Evolutionary conservation across 2,113 vertebrate genomes (phyloP).

Genomic region (Bubo scandiacus): DNA sequence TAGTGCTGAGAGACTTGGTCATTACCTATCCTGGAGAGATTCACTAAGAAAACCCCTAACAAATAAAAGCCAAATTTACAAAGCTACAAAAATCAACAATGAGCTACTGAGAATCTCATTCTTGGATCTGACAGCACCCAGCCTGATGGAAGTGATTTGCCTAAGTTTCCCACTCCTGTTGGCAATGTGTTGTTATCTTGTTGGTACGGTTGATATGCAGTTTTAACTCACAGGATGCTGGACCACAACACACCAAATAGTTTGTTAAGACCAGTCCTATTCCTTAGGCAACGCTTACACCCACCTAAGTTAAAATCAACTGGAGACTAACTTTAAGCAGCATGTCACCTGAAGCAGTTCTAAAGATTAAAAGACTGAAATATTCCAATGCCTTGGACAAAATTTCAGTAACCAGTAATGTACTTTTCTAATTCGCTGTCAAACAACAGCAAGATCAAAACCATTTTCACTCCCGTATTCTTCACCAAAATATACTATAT

Average conservation of each 20-base stretch:
- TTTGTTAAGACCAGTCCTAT: not conserved
- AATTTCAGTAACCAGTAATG: not conserved
- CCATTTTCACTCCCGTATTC: not conserved
- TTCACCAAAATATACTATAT: not conserved
- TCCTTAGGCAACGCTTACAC: not conserved
- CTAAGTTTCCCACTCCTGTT: not conserved
- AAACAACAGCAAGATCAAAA: not conserved
- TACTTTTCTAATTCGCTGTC: not conserved
- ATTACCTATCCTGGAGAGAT: not conserved
- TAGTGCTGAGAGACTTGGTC: not conserved
- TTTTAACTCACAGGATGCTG: not conserved
- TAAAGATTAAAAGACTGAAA: not conserved
- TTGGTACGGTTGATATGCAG: fast-evolving
- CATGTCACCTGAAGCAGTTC: not conserved
- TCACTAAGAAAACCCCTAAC: not conserved
- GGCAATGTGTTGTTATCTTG: not conserved
- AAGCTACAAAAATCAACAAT: not conserved
- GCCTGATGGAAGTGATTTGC: not conserved
- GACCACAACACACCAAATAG: not conserved
- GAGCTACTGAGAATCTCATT: not conserved
- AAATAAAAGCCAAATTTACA: not conserved
- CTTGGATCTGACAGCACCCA: not conserved
- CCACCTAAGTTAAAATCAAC: not conserved
- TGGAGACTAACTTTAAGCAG: not conserved
- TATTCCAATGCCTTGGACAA: not conserved